phyloP scores from a whole-genome alignment of 2,888 invertebrate species.

The Autographa gamma region DNA sequence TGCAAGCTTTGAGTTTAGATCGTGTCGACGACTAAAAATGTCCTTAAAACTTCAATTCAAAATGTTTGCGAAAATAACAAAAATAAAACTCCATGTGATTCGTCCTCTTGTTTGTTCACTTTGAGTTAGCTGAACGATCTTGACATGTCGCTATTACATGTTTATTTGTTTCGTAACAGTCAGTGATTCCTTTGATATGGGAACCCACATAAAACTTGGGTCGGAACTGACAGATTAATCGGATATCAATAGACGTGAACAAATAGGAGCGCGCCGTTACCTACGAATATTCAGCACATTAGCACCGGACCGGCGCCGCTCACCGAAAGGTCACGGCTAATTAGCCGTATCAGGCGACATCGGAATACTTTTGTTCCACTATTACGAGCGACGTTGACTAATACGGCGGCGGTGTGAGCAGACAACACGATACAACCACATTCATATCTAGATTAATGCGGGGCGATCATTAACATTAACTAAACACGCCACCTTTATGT shows the following conservation, averaged over 20 bases:
- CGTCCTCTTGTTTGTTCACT: neutral
- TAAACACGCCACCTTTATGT: neutral
- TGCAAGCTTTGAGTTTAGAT: conserved; percentile 5
- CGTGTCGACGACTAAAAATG: neutral
- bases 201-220: neutral
- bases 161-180: neutral
- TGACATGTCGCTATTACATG: neutral
- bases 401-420: conserved; percentile 10
- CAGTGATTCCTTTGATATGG: neutral
- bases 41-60: neutral
- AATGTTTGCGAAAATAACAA: neutral
- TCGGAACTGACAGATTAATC: neutral
- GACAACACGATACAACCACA: conserved; percentile 9
- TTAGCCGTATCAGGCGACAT: conserved; percentile 19
- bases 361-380: conserved; percentile 24
- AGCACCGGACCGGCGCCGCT: neutral
- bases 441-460: conserved; percentile 16
- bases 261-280: neutral
- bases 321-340: conserved; percentile 18
- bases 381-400: conserved; percentile 23
- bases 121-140: neutral
- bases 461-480: conserved; percentile 14
- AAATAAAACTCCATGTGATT: neutral
- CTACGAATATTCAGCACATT: conserved; percentile 12
- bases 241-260: neutral